Percentiles rank a stretch among this genome's conserved stretches.
Conservation (phyloP, 2,888 invertebrate genomes). For the Hypselothyrea guttata region DNA sequence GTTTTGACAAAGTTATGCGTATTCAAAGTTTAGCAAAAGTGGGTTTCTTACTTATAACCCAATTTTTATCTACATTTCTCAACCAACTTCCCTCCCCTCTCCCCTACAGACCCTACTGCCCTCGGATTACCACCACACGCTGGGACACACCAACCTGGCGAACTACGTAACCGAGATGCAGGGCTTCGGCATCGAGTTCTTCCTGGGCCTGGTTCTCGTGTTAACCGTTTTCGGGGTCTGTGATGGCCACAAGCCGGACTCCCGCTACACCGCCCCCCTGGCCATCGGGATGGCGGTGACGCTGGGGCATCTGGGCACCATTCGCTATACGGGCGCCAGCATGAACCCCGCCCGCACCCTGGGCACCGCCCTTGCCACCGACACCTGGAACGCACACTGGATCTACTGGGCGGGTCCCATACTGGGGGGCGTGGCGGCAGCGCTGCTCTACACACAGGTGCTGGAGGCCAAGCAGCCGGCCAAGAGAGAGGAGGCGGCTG, state of each 20-base stretch:
- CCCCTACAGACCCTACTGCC: slow-evolving; percentile 86
- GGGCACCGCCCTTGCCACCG: slow-evolving; percentile 91
- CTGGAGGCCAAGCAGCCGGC: slow-evolving; percentile 73
- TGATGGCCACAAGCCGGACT: slow-evolving; percentile 84
- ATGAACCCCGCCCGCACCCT: slow-evolving; percentile 97
- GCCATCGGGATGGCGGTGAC: slow-evolving; percentile 94
- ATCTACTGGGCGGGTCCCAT: slow-evolving; percentile 96
- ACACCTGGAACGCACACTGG: slow-evolving; percentile 91
- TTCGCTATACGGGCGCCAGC: slow-evolving; percentile 92
- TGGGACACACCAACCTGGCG: slow-evolving; percentile 88
- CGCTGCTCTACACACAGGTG: slow-evolving; percentile 86
- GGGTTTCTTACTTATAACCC: too few species aligned
- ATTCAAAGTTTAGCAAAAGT: too few species aligned
- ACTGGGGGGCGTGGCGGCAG: slow-evolving; percentile 90
- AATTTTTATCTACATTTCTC: neutral
- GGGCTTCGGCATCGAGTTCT: slow-evolving; percentile 94
- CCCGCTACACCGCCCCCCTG: slow-evolving; percentile 91
- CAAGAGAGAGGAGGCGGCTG: slow-evolving; percentile 70
- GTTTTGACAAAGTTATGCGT: too few species aligned
- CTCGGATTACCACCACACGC: slow-evolving; percentile 84
- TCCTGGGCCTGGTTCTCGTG: slow-evolving; percentile 93
- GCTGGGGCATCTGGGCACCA: slow-evolving; percentile 91
- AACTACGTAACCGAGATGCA: slow-evolving; percentile 87
- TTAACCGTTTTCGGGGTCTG: slow-evolving; percentile 93
- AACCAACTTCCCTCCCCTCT: neutral